A percentile compares a stretch with the other conserved stretches of the same genome.
Evolutionary conservation across 2,888 invertebrate species (phyloP).

Genomic region (Coelogynopora nodosa): DNA sequence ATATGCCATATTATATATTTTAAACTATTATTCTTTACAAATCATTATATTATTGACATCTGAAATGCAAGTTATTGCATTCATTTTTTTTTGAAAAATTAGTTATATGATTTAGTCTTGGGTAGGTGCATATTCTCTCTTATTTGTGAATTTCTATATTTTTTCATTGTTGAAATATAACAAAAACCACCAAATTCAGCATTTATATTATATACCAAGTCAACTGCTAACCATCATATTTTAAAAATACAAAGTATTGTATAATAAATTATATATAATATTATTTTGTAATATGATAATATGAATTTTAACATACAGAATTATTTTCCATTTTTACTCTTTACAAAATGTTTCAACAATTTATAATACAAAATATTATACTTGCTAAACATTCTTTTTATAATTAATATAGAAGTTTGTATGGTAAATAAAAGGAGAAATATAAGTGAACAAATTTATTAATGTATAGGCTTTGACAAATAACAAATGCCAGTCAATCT

Average conservation of each 20-base stretch:
- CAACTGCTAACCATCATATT: slow-evolving; percentile 12
- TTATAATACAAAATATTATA: slow-evolving; percentile 4
- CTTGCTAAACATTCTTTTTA: slow-evolving; percentile 12
- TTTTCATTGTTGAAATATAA: not conserved
- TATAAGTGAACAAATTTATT: slow-evolving; percentile 13
- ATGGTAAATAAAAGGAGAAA: not conserved
- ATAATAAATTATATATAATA: slow-evolving; percentile 14
- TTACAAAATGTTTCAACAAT: slow-evolving; percentile 25
- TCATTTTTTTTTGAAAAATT: not conserved
- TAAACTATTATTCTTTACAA: too few relatives aligned
- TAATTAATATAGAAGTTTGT: slow-evolving; percentile 27
- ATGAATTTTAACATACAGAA: not conserved
- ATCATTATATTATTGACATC: not conserved
- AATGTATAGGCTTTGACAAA: not conserved
- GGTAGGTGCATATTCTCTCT: slow-evolving; percentile 1
- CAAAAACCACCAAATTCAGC: not conserved
- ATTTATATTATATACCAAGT: slow-evolving; percentile 27
- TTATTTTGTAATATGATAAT: not conserved
- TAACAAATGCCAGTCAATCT: slow-evolving; percentile 9
- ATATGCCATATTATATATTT: too few relatives aligned
- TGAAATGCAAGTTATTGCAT: not conserved
- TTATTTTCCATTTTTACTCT: not conserved
- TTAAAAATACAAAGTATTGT: not conserved
- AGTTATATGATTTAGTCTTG: slow-evolving; percentile 3
- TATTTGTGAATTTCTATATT: not conserved